phyloP scores from a whole-genome alignment of 1,140 invertebrate species.

The Telenomus remus region DNA sequence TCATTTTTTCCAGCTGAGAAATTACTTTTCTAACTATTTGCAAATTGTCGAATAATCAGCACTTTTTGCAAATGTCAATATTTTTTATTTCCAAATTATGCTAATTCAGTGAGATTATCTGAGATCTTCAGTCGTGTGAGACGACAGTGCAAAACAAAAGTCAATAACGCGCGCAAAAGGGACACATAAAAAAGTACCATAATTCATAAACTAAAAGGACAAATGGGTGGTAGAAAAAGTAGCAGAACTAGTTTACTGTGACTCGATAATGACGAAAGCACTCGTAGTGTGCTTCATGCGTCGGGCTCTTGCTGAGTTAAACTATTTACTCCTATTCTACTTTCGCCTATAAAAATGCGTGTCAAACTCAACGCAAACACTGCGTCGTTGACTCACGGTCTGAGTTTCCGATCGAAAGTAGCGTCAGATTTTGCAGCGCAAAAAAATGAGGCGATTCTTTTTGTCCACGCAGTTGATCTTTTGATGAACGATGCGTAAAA shows the following conservation, averaged over 20 bases:
- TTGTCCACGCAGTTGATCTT: neutral
- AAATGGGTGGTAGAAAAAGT: conserved; percentile 40
- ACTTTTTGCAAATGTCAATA: no score
- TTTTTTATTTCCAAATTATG: no score
- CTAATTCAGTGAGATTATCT: no score
- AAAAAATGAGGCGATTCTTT: neutral
- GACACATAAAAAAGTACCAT: conserved; percentile 32
- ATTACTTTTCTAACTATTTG: no score
- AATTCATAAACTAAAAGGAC: conserved; percentile 36
- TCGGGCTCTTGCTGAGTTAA: conserved; percentile 7
- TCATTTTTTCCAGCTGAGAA: no score
- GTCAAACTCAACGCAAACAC: conserved; percentile 26
- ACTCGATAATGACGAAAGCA: conserved; percentile 38
- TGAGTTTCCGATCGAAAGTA: conserved; percentile 27
- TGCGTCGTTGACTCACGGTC: conserved; percentile 10
- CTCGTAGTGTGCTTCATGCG: conserved; percentile 39
- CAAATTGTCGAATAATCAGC: no score
- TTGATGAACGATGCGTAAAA: neutral
- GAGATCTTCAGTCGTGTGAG: no score
- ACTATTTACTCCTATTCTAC: conserved; percentile 49
- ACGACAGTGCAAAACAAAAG: conserved; percentile 21
- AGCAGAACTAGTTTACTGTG: conserved; percentile 43
- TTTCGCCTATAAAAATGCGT: conserved; percentile 46
- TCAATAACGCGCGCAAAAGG: conserved; percentile 43
- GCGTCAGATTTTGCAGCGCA: neutral